Conservation (phyloP, 2,113 vertebrate species). For the Zosterops borbonicus region DNA sequence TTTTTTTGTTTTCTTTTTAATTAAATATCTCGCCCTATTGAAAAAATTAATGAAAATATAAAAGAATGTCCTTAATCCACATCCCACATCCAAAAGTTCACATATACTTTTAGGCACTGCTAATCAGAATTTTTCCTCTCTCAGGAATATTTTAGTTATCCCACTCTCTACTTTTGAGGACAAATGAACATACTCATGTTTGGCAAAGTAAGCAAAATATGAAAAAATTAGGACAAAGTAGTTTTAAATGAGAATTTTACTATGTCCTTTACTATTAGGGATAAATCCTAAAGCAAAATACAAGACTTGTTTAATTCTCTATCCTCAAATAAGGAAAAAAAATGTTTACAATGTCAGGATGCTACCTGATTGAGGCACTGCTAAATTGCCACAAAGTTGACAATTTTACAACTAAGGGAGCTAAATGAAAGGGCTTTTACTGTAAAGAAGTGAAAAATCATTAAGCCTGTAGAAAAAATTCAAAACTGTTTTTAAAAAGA, state of each 20-base stretch:
- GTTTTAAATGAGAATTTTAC: neutral
- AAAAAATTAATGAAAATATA: neutral
- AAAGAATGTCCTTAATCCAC: neutral
- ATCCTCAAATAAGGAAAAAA: neutral
- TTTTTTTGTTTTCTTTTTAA: neutral
- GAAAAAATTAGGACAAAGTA: neutral
- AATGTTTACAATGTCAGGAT: neutral
- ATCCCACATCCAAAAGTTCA: neutral
- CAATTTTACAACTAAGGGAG: neutral
- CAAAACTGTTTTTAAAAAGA: neutral
- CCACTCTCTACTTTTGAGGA: neutral
- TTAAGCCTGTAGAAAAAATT: neutral
- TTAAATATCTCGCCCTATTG: neutral
- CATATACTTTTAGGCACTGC: neutral
- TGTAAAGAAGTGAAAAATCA: neutral
- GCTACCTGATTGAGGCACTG: neutral
- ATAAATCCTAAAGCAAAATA: neutral
- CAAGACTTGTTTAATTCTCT: neutral
- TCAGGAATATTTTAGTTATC: neutral
- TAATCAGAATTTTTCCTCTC: neutral
- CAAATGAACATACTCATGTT: neutral
- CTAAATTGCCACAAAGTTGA: neutral
- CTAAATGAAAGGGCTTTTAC: neutral
- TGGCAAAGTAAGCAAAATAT: neutral
- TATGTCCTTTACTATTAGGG: neutral